Conservation (phyloP, 1,140 invertebrate genomes). For the Drosophila melanica region DNA sequence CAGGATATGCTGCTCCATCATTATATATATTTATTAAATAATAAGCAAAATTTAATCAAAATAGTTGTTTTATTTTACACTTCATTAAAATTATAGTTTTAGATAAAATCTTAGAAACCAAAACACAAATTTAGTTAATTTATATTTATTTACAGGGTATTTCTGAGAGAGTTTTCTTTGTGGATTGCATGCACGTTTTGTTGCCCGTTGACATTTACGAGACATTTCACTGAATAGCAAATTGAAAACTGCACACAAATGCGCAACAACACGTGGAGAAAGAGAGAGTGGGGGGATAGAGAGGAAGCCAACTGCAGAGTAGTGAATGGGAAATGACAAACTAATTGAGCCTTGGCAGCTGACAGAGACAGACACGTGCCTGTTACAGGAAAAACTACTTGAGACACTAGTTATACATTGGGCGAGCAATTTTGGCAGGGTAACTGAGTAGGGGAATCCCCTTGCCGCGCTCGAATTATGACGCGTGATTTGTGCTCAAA, state of each 20-base stretch:
- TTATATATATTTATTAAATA: not conserved
- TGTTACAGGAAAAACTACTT: conserved; percentile 46
- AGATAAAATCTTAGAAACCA: too few species aligned
- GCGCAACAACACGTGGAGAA: conserved; percentile 43
- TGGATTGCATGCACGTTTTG: not conserved
- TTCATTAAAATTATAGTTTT: too few species aligned
- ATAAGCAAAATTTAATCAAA: too few species aligned
- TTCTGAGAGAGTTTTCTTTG: not conserved
- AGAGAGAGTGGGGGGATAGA: not conserved
- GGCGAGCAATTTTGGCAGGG: not conserved
- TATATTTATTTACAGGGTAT: conserved; percentile 21
- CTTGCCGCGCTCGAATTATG: conserved; percentile 15
- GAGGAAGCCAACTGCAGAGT: conserved; percentile 5
- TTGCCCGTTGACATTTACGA: conserved; percentile 55
- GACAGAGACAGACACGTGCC: conserved; percentile 30
- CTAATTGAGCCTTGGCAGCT: conserved; percentile 50
- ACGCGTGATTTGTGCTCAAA: conserved; percentile 49
- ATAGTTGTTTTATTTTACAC: too few species aligned
- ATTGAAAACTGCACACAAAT: conserved; percentile 55
- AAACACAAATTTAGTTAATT: not conserved
- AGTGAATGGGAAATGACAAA: conserved; percentile 53
- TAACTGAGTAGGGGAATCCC: not conserved
- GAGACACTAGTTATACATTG: conserved; percentile 40
- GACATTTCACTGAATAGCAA: conserved; percentile 53
- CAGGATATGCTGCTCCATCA: not conserved